phyloP scores from a whole-genome alignment of 2,797 vertebrate species.

The Varecia variegata region DNA sequence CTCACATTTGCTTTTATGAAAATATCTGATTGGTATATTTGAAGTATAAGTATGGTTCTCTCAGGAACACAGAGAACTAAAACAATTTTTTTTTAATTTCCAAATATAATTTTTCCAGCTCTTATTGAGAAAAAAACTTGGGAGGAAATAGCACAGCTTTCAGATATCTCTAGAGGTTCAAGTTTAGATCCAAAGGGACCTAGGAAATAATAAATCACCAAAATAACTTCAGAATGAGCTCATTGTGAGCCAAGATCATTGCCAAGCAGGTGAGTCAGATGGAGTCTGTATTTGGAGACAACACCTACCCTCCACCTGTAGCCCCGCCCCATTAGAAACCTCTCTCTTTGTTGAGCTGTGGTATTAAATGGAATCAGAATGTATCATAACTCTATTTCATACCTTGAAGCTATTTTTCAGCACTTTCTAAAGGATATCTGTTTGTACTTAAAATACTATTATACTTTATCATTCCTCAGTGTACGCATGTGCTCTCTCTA shows the following conservation, averaged over 20 bases:
- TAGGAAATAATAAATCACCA: conserved; percentile 19
- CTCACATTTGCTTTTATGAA: neutral
- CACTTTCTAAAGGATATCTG: neutral
- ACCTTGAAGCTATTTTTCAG: neutral
- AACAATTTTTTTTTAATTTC: no score
- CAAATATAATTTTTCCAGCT: neutral
- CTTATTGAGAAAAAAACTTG: neutral
- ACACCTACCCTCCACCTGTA: fast-evolving
- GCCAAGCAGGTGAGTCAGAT: conserved; percentile 1
- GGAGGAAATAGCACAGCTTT: neutral
- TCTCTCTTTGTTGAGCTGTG: neutral
- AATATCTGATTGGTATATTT: neutral
- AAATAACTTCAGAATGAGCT: neutral
- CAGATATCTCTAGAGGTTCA: neutral
- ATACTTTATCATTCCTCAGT: neutral
- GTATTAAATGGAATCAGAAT: neutral
- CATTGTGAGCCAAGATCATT: neutral
- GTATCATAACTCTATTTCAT: neutral
- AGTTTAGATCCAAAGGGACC: neutral
- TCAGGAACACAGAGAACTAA: neutral
- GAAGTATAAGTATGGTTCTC: neutral
- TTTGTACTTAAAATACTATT: neutral
- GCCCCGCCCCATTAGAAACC: neutral
- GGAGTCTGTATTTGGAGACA: neutral
- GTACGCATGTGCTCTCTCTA: no score